Evolutionary conservation across 1,140 invertebrate genomes (phyloP), one percentile per base, ranked within the genome.

Genomic region (Metaphire vulgaris): DNA sequence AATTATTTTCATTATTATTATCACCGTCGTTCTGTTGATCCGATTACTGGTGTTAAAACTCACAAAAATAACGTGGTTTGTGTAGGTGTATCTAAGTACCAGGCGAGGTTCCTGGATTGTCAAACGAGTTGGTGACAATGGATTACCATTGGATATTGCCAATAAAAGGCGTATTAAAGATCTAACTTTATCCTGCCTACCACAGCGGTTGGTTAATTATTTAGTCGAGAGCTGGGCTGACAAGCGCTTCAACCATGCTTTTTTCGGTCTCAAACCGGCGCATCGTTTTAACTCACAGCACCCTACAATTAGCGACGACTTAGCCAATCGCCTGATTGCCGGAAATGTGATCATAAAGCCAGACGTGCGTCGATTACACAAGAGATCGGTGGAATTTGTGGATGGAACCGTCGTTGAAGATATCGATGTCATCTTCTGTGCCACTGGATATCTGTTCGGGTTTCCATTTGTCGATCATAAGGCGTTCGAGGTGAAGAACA

Each of bases 231-330:
- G 41, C 6, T 56, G 41, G 41, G 6, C 21, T 6, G 80, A 82
- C 69, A 2, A 74, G 34, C 79, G 84, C 29, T 88, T 89, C 80
- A 86, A 89, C 79, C 89, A 89, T 76, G 83, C 85, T 31, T 34
- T 83, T 0, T 89, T 87, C 79, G 81, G 83, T 2, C 76, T 89
- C 34, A 83, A 87, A 75, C 88, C 88, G 21, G 77, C 83, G 31
- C 87, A 89, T 78, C 74, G 82, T 15, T 56, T 56, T 21, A 82
- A 85, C 29, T 80, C 82, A 14, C 88, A 89, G 67, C 89, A 89
- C 80, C 87, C 88, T 0, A 89, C 87, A 66, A 87, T 89, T n/a
- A 89, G 89, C 79, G 89, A 89, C 79, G 87, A 88, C 26, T 80
- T 89, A 1, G 86, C 88, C 1, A 87, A 88, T 77, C 83, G 88